These are phyloP conservation scores for Taenaris catops DNA, from an alignment of 2,888 invertebrate genomes.

Conservation along the genomic window DNA sequence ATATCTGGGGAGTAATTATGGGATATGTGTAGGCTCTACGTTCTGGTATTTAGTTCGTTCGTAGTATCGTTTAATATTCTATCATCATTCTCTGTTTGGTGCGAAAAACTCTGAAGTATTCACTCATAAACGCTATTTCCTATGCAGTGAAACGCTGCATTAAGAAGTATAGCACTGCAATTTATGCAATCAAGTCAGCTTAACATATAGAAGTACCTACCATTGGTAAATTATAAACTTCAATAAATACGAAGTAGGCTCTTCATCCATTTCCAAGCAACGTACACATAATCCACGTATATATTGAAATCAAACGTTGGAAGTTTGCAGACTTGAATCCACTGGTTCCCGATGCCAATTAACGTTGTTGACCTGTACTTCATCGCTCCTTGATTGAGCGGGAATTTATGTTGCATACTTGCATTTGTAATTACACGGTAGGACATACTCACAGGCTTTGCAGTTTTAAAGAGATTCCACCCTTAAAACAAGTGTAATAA, in stretches of 20 bases:
- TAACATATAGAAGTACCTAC: too few species aligned
- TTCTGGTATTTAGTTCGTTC: too few species aligned
- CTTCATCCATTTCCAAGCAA: neutral
- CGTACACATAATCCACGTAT: slow-evolving; percentile 21
- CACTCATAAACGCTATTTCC: too few species aligned
- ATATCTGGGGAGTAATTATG: too few species aligned
- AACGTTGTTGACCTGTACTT: slow-evolving; percentile 37
- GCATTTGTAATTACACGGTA: slow-evolving; percentile 10
- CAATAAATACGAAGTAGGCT: slow-evolving; percentile 1
- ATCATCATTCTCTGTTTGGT: too few species aligned
- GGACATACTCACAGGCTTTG: slow-evolving; percentile 1
- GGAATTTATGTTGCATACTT: slow-evolving; percentile 21
- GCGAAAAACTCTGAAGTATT: too few species aligned
- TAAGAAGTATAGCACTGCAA: too few species aligned
- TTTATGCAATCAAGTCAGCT: too few species aligned
- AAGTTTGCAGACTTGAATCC: slow-evolving; percentile 30
- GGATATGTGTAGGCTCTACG: too few species aligned
- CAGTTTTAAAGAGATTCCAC: neutral
- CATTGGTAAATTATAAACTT: neutral
- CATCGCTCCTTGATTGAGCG: slow-evolving; percentile 30
- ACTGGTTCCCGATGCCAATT: slow-evolving; percentile 39
- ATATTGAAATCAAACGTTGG: slow-evolving; percentile 38
- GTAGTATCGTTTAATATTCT: too few species aligned
- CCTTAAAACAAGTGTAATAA: neutral
- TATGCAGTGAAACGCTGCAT: too few species aligned